Percentiles rank a stretch among this genome's conserved stretches.
phyloP scores from a whole-genome alignment of 2,797 vertebrate species.

The Pangasius larnaudii region DNA sequence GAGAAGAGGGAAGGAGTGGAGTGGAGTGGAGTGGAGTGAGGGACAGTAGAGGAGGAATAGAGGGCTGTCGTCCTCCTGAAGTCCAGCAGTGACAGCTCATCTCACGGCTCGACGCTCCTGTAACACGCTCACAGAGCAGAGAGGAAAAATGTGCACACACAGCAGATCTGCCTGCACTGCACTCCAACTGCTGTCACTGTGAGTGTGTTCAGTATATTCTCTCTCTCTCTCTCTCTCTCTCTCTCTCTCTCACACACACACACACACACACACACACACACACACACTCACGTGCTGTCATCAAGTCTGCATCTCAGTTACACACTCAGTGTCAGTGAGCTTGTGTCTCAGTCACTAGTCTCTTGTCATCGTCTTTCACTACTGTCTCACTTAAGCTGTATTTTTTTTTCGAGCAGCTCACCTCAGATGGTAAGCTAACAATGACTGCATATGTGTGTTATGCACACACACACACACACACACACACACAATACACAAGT shows the following conservation, averaged over 20 bases:
- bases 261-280: neutral
- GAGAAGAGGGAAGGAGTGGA: neutral
- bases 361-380: no score
- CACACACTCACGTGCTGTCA: conserved; percentile 8
- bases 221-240: neutral
- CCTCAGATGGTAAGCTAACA: no score
- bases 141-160: conserved; percentile 71
- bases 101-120: conserved; percentile 79
- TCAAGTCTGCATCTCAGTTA: conserved; percentile 28
- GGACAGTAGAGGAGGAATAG: conserved; percentile 61
- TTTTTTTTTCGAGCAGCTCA: no score
- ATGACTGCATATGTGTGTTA: no score
- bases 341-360: neutral
- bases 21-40: conserved; percentile 3
- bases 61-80: conserved; percentile 73
- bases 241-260: conserved; percentile 5
- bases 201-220: conserved; percentile 71
- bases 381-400: no score
- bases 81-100: conserved; percentile 82
- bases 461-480: neutral
- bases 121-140: conserved; percentile 67
- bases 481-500: neutral
- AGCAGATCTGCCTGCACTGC: conserved; percentile 73
- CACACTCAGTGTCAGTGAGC: neutral
- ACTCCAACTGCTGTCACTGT: conserved; percentile 59